phyloP scores from a whole-genome alignment of 2,888 invertebrate genomes.

The Ariolimax columbianus region DNA sequence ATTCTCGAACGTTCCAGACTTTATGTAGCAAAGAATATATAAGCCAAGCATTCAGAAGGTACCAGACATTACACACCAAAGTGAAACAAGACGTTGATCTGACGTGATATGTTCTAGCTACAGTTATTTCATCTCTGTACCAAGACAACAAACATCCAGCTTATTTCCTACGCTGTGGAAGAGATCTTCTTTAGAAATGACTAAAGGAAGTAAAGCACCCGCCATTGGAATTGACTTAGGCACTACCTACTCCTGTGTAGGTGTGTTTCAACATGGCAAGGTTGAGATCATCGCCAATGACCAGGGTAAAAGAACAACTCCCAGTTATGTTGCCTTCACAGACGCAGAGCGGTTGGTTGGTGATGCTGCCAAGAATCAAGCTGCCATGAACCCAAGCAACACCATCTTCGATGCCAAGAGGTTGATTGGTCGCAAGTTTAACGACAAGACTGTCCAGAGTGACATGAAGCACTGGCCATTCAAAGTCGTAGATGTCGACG shows the following conservation, averaged over 20 bases:
- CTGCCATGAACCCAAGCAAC: conserved; percentile 85
- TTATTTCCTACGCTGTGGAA: too few species aligned
- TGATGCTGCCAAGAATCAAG: conserved; percentile 80
- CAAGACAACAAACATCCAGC: too few species aligned
- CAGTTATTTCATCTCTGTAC: too few species aligned
- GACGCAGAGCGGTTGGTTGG: conserved; percentile 21
- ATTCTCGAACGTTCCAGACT: too few species aligned
- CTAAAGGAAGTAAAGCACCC: conserved; percentile 46
- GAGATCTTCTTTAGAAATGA: conserved; percentile 27
- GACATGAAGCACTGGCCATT: conserved; percentile 69
- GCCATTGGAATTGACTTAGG: conserved; percentile 19
- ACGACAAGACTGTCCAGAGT: conserved; percentile 63
- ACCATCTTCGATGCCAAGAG: conserved; percentile 81
- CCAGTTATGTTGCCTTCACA: conserved; percentile 26
- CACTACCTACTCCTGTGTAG: conserved; percentile 19
- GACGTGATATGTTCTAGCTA: too few species aligned
- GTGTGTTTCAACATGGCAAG: conserved; percentile 30
- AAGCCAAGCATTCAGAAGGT: too few species aligned
- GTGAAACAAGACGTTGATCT: too few species aligned
- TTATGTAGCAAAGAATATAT: too few species aligned
- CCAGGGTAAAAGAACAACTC: conserved; percentile 32
- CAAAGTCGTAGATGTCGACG: conserved; percentile 55
- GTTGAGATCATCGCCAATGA: conserved; percentile 33
- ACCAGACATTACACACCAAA: too few species aligned
- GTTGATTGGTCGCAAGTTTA: conserved; percentile 68